phyloP scores from a whole-genome alignment of 2,888 invertebrate species.

The Xanthostigma xanthostigma region DNA sequence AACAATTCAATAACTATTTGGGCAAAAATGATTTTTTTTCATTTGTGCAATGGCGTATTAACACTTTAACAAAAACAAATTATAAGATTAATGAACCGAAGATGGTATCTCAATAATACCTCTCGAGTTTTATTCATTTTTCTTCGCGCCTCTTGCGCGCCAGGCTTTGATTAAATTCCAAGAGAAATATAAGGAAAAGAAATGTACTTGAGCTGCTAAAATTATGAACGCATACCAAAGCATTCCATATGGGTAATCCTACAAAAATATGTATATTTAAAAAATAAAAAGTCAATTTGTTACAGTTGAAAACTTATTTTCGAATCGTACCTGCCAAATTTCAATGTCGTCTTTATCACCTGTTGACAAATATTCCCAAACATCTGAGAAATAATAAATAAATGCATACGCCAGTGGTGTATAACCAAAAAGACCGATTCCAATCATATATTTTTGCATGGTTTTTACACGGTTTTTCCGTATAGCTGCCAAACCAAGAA shows the following conservation, averaged over 20 bases:
- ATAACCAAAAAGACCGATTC: slow-evolving; percentile 62
- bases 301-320: slow-evolving; percentile 1
- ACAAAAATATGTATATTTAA: slow-evolving; percentile 21
- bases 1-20: no score
- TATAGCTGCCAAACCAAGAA: slow-evolving; percentile 73
- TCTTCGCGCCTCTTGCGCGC: slow-evolving; percentile 60
- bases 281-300: slow-evolving; percentile 6
- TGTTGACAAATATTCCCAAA: slow-evolving; percentile 62
- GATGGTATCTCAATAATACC: no score
- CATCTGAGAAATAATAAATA: slow-evolving; percentile 69
- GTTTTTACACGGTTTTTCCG: slow-evolving; percentile 67
- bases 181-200: slow-evolving; percentile 73
- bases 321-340: slow-evolving; percentile 59
- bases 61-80: no score
- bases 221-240: slow-evolving; percentile 87
- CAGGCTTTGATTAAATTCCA: slow-evolving; percentile 70
- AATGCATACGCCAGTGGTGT: slow-evolving; percentile 70
- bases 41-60: no score
- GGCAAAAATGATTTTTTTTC: no score
- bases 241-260: slow-evolving; percentile 82
- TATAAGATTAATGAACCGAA: no score
- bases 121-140: slow-evolving; percentile 40
- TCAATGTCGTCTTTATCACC: slow-evolving; percentile 52
- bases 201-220: slow-evolving; percentile 75
- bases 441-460: slow-evolving; percentile 66